These are phyloP conservation scores for Tribolium freemani DNA, from an alignment of 2,888 invertebrate species.

Conservation along the genomic window DNA sequence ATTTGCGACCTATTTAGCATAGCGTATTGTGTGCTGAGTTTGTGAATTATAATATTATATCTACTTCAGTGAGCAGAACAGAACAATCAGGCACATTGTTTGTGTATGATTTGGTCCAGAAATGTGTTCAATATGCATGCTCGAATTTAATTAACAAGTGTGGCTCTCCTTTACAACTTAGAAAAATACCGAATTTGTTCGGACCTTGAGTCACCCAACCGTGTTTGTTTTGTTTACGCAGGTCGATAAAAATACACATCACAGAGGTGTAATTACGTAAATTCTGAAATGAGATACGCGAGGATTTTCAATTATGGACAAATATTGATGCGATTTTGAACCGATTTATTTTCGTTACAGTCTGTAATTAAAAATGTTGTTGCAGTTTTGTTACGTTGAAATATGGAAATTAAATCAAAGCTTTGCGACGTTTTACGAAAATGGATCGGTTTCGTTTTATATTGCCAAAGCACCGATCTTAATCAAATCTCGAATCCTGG, in stretches of 20 bases:
- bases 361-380: conserved; percentile 21
- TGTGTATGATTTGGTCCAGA: not conserved
- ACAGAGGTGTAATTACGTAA: conserved; percentile 32
- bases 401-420: conserved; percentile 14
- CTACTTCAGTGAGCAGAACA: not conserved
- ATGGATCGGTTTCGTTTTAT: conserved; percentile 14
- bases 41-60: not conserved
- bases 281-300: conserved; percentile 19
- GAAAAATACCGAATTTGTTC: not conserved
- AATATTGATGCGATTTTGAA: conserved; percentile 18
- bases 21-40: not conserved
- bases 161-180: not conserved
- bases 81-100: not conserved
- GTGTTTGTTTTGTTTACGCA: not conserved
- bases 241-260: conserved; percentile 26
- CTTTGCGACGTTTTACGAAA: not conserved
- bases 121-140: not conserved
- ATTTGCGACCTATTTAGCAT: not conserved
- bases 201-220: no score
- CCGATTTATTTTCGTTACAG: conserved; percentile 14
- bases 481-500: conserved; percentile 3
- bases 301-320: conserved; percentile 27
- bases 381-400: conserved; percentile 11
- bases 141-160: conserved; percentile 6
- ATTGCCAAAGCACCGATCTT: not conserved